These are phyloP conservation scores for Ceyx margarethae DNA, from an alignment of 2,113 vertebrate genomes.

Conservation along the genomic window DNA sequence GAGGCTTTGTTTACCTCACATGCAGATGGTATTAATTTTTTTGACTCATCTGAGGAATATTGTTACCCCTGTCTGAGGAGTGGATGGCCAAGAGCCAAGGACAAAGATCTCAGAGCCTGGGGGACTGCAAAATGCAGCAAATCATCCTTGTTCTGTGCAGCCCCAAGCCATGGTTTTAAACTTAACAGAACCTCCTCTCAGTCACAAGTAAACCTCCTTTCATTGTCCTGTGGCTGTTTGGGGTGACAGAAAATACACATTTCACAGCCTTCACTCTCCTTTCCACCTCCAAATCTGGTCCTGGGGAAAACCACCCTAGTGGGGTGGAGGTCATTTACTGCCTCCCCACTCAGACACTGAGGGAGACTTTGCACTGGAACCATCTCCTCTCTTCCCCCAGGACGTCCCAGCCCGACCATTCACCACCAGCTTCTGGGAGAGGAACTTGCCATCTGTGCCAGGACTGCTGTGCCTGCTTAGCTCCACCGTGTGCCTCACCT, in stretches of 20 bases:
- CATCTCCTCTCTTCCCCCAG: slow-evolving; percentile 69
- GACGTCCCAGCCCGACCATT: slow-evolving; percentile 85
- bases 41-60: background rate
- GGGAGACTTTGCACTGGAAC: background rate
- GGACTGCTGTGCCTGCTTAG: slow-evolving; percentile 84
- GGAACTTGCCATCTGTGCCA: slow-evolving; percentile 83
- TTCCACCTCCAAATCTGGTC: rapidly evolving
- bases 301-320: rapidly evolving
- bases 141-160: background rate
- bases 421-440: slow-evolving; percentile 85
- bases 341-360: rapidly evolving
- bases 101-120: background rate
- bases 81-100: background rate
- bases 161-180: background rate
- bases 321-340: rapidly evolving
- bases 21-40: background rate
- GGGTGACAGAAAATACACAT: rapidly evolving
- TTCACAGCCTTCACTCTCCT: background rate
- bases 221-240: background rate
- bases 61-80: background rate
- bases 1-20: background rate
- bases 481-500: slow-evolving; percentile 72
- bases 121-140: background rate
- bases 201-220: background rate
- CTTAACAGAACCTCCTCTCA: background rate